A percentile compares a stretch with the other conserved stretches of the same genome.
These are phyloP conservation scores for Apostichopus californicus DNA, from an alignment of 35 echinoderm and acorn worm species.

Conservation along the genomic window DNA sequence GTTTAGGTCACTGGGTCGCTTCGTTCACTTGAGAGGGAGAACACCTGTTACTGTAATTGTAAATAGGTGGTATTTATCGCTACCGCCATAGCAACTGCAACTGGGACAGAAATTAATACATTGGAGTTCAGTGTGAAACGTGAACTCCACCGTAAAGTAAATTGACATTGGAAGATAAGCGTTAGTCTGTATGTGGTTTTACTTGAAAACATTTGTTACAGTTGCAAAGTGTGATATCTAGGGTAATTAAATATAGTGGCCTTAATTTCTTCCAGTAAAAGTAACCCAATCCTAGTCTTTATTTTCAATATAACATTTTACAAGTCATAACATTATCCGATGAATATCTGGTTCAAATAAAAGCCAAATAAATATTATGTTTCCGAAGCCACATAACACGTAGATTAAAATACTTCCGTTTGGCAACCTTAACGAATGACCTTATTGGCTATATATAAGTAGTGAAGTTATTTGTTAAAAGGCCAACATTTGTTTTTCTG, in stretches of 20 bases:
- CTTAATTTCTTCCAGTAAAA: background rate
- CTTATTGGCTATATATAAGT: too few relatives aligned
- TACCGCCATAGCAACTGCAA: background rate
- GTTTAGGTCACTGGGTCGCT: background rate
- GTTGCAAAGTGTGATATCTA: background rate
- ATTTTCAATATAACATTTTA: too few relatives aligned
- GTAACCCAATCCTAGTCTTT: too few relatives aligned
- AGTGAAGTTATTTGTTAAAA: too few relatives aligned
- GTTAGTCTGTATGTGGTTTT: background rate
- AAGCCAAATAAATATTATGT: too few relatives aligned
- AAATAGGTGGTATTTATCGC: background rate
- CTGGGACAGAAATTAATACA: slow-evolving; percentile 12
- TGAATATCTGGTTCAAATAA: too few relatives aligned
- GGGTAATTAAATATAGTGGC: slow-evolving; percentile 18
- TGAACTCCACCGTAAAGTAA: too few relatives aligned
- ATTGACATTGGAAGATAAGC: background rate
- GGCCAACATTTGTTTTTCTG: too few relatives aligned
- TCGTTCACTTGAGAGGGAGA: background rate
- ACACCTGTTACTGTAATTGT: background rate
- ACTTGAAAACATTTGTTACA: background rate
- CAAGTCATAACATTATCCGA: too few relatives aligned
- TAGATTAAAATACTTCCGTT: too few relatives aligned
- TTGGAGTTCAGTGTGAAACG: background rate
- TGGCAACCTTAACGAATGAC: too few relatives aligned
- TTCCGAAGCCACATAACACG: too few relatives aligned